Evolutionary conservation across 2,797 vertebrate genomes (phyloP).

Genomic region (Florisuga fusca): DNA sequence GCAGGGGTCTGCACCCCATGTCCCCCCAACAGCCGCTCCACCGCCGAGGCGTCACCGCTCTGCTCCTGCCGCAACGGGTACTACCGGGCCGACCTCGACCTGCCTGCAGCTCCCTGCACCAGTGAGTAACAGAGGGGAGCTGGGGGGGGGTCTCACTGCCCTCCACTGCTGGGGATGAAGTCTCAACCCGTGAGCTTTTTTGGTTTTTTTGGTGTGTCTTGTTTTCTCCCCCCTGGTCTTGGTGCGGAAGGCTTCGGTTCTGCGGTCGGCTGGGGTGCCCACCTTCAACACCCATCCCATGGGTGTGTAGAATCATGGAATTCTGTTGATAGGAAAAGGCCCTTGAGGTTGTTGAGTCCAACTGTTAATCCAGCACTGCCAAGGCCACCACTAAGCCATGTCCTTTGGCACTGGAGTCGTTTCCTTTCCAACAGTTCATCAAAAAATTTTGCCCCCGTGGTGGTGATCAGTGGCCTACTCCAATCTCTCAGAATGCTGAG

Average conservation of each 20-base stretch:
- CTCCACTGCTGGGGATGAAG: too few species aligned
- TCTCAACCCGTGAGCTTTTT: accelerated
- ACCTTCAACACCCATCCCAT: background rate
- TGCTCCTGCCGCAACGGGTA: constrained; percentile 95
- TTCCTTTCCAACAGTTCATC: background rate
- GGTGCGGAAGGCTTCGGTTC: accelerated
- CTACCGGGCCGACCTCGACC: constrained; percentile 92
- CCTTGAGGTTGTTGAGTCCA: too few species aligned
- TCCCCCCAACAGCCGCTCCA: constrained; percentile 94
- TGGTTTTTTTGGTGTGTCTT: too few species aligned
- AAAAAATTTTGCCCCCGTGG: background rate
- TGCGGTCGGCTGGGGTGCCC: background rate
- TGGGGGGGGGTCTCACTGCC: background rate
- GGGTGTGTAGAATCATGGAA: background rate
- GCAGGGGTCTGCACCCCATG: constrained; percentile 88
- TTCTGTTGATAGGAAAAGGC: too few species aligned
- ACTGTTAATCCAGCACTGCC: too few species aligned
- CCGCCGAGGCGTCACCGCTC: constrained; percentile 89
- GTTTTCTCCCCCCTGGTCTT: accelerated
- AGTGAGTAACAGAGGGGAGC: constrained; percentile 83
- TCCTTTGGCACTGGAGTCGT: background rate
- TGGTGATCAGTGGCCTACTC: background rate
- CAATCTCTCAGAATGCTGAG: background rate
- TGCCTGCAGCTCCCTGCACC: constrained; percentile 90
- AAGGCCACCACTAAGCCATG: too few species aligned